Conservation (phyloP, 35 echinoderm and acorn worm genomes). For the Lytechinus variegatus region DNA sequence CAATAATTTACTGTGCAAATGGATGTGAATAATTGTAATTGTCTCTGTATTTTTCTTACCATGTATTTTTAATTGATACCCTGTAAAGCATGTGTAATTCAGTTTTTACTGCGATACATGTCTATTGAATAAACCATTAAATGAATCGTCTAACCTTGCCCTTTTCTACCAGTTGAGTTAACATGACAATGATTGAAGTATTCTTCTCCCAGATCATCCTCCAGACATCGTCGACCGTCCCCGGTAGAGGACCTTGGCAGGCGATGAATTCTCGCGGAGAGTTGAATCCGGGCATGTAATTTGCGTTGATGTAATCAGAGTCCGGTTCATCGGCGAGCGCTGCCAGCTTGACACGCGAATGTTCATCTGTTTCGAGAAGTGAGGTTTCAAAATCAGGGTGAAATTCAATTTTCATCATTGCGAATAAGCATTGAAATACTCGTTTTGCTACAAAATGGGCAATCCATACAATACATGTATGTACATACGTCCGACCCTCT, state of each 20-base stretch:
- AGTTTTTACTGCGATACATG: no score
- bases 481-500: no score
- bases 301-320: conserved; percentile 89
- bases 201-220: conserved; percentile 89
- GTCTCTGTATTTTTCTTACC: no score
- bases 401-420: no score
- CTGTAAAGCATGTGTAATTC: no score
- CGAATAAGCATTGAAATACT: no score
- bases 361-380: conserved; percentile 71
- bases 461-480: no score
- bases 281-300: conserved; percentile 84
- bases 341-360: conserved; percentile 66
- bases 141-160: conserved; percentile 67
- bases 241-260: conserved; percentile 84
- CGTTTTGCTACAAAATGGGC: no score
- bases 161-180: conserved; percentile 87
- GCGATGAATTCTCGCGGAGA: conserved; percentile 90
- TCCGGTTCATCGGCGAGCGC: conserved; percentile 76
- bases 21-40: no score
- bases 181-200: conserved; percentile 79
- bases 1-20: no score
- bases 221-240: conserved; percentile 93
- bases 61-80: no score
- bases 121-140: no score
- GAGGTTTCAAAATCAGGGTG: neutral